phyloP scores from a whole-genome alignment of 2,113 vertebrate species.

The Ginglymostoma cirratum region DNA sequence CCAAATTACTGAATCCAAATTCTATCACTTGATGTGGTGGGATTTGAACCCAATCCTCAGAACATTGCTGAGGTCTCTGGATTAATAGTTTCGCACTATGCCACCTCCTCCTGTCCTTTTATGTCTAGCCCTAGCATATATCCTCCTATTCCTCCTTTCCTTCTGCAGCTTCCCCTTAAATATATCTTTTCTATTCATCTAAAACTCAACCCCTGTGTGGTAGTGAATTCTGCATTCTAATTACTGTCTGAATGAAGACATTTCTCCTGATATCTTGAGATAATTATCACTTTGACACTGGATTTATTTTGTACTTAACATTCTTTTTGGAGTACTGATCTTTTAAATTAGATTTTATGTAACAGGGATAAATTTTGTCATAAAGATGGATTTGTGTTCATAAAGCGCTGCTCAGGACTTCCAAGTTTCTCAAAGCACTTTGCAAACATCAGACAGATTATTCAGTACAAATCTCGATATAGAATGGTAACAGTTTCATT shows the following conservation, averaged over 20 bases:
- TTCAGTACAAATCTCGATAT: not conserved
- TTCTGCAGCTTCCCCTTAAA: not conserved
- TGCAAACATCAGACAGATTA: not conserved
- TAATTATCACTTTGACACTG: not conserved
- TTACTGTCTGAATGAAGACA: not conserved
- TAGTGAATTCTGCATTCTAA: not conserved
- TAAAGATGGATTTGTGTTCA: not conserved
- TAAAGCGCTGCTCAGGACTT: not conserved
- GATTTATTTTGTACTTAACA: not conserved
- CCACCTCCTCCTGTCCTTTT: not conserved
- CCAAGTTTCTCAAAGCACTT: not conserved
- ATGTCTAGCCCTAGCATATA: not conserved
- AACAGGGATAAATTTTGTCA: not conserved
- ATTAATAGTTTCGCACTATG: no score
- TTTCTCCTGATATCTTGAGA: not conserved
- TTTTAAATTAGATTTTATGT: not conserved
- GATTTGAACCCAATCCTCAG: no score
- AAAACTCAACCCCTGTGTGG: not conserved
- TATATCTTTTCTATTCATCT: not conserved
- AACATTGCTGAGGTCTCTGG: no score
- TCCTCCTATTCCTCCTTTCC: not conserved
- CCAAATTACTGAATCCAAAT: no score
- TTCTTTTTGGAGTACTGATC: not conserved
- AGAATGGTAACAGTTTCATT: not conserved
- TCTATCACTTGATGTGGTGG: no score